These are phyloP conservation scores for Ctenomys sociabilis DNA, from an alignment of 2,113 vertebrate species.

Conservation along the genomic window DNA sequence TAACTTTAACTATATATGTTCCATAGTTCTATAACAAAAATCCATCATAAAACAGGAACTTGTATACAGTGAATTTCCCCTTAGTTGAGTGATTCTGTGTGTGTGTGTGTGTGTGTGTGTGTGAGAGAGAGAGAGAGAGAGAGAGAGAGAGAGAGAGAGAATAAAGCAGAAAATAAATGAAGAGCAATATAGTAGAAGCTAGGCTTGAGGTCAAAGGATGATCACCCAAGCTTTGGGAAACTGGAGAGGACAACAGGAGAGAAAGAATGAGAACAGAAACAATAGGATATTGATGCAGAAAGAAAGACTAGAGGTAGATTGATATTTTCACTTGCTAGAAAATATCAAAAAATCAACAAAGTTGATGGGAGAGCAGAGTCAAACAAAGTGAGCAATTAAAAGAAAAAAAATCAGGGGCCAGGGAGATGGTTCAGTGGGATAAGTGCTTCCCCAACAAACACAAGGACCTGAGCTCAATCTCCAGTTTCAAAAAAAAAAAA, in stretches of 20 bases:
- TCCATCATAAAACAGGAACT: neutral
- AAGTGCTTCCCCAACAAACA: too few species aligned
- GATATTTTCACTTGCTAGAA: too few species aligned
- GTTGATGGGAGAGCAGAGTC: neutral
- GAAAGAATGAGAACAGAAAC: too few species aligned
- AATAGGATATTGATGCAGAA: too few species aligned
- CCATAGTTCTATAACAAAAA: neutral
- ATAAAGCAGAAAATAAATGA: neutral
- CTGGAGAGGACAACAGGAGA: neutral
- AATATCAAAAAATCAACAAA: neutral
- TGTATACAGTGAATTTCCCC: neutral
- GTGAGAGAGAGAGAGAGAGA: neutral
- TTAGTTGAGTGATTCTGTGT: neutral
- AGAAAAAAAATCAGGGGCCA: neutral
- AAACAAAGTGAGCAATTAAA: neutral
- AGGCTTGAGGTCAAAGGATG: neutral
- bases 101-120: too few species aligned
- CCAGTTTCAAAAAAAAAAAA: too few species aligned
- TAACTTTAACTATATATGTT: neutral
- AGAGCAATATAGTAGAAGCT: neutral
- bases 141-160: neutral
- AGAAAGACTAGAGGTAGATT: too few species aligned
- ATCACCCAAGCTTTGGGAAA: neutral
- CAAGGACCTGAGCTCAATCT: too few species aligned
- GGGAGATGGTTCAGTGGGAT: too few species aligned